phyloP scores from a whole-genome alignment of 2,797 vertebrate species.

The Esox masquinongy region DNA sequence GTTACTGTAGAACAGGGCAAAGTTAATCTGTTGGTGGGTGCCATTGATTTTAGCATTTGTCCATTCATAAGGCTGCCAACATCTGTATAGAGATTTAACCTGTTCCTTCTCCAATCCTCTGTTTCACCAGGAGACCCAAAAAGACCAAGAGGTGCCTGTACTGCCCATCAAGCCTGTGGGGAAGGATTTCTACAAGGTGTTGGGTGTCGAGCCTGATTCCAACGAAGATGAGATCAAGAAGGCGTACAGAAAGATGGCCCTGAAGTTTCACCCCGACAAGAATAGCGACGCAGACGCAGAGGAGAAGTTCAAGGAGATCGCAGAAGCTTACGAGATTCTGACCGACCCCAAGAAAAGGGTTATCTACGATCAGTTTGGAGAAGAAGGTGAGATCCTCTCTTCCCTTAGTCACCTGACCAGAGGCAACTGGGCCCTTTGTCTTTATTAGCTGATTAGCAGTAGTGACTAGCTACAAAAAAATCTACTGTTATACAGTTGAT shows the following conservation, averaged over 20 bases:
- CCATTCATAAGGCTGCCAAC: background rate
- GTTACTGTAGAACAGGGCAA: background rate
- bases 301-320: conserved; percentile 80
- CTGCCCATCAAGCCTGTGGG: conserved; percentile 79
- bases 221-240: conserved; percentile 96
- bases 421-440: background rate
- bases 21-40: conserved; percentile 1
- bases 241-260: conserved; percentile 93
- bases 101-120: conserved; percentile 6
- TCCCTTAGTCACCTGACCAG: background rate
- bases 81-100: background rate
- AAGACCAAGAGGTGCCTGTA: conserved; percentile 71
- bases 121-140: conserved; percentile 67
- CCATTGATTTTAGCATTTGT: background rate
- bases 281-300: conserved; percentile 76
- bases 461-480: conserved; percentile 9
- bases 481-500: conserved; percentile 31
- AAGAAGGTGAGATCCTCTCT: conserved; percentile 80
- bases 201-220: conserved; percentile 86
- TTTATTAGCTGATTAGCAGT: background rate
- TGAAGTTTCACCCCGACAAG: conserved; percentile 90
- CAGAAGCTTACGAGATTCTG: conserved; percentile 92
- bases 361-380: conserved; percentile 92
- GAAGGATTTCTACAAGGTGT: conserved; percentile 93
- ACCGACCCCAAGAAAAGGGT: conserved; percentile 90